Conservation (phyloP, 2,797 vertebrate species). For the Lepus townsendii region DNA sequence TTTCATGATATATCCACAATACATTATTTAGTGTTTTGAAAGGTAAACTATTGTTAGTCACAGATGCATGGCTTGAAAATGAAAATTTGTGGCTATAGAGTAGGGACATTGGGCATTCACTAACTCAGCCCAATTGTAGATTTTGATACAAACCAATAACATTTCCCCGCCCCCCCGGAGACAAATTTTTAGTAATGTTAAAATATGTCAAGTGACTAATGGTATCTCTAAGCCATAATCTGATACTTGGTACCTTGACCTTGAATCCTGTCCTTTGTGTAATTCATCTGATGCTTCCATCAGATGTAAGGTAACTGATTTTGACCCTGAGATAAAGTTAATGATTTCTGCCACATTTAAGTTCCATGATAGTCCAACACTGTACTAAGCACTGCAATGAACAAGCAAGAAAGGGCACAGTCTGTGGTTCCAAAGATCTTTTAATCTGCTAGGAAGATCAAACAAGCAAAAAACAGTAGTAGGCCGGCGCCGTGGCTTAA, state of each 20-base stretch:
- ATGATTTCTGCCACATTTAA: conserved; percentile 3
- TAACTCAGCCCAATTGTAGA: conserved; percentile 45
- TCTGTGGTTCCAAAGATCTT: not conserved
- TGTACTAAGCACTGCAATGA: not conserved
- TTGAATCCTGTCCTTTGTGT: not conserved
- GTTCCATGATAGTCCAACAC: not conserved
- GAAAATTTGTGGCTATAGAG: conserved; percentile 5
- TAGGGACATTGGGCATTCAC: not conserved
- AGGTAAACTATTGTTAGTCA: conserved; percentile 48
- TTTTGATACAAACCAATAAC: not conserved
- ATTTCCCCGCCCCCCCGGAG: not conserved
- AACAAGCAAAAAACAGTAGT: not conserved
- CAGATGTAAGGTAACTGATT: not conserved
- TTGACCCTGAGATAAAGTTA: conserved; percentile 12
- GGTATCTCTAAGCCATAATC: not conserved
- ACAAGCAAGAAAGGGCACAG: not conserved
- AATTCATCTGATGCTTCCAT: conserved; percentile 5
- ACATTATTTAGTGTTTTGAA: conserved; percentile 26
- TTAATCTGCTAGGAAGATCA: not conserved
- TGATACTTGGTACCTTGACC: not conserved
- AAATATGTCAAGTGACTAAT: not conserved
- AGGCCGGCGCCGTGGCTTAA: not conserved
- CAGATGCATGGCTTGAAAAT: conserved; percentile 45
- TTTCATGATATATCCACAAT: not conserved
- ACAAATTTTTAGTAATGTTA: conserved; percentile 31